A percentile compares a stretch with the other conserved stretches of the same genome.
phyloP scores from a whole-genome alignment of 1,140 invertebrate genomes.

The Atta cephalotes region DNA sequence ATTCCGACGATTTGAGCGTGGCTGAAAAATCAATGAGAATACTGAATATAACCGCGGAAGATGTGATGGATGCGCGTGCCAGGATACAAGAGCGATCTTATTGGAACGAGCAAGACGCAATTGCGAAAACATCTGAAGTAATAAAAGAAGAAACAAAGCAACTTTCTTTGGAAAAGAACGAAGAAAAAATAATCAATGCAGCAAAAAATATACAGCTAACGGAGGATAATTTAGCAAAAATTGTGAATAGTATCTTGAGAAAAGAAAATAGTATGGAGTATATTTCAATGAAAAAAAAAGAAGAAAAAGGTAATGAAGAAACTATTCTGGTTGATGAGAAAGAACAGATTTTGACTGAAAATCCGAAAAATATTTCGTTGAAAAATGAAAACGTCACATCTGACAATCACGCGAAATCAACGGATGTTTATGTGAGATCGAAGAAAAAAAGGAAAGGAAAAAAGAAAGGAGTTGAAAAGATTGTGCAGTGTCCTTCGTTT shows the following conservation, averaged over 20 bases:
- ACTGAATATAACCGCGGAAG: slow-evolving; percentile 66
- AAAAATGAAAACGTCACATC: not conserved
- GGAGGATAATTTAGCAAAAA: not conserved
- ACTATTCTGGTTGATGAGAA: not conserved
- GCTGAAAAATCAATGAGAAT: slow-evolving; percentile 74
- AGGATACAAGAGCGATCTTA: slow-evolving; percentile 56
- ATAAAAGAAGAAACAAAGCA: not conserved
- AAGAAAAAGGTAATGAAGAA: not conserved
- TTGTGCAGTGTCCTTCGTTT: not conserved
- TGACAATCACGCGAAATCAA: not conserved
- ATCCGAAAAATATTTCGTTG: not conserved
- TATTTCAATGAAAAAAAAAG: not conserved
- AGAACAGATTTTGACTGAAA: not conserved
- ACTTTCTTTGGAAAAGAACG: not conserved
- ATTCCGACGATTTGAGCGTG: slow-evolving; percentile 57
- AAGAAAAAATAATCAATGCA: not conserved
- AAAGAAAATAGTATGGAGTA: not conserved
- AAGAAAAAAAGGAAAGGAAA: not conserved
- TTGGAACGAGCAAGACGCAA: not conserved
- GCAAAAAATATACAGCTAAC: not conserved
- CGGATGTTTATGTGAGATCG: not conserved
- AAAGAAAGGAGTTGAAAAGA: not conserved
- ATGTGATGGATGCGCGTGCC: slow-evolving; percentile 60
- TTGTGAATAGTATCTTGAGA: not conserved
- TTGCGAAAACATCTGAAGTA: not conserved